Evolutionary conservation across 2,888 invertebrate genomes (phyloP).

Genomic region (Drosophila rellima): DNA sequence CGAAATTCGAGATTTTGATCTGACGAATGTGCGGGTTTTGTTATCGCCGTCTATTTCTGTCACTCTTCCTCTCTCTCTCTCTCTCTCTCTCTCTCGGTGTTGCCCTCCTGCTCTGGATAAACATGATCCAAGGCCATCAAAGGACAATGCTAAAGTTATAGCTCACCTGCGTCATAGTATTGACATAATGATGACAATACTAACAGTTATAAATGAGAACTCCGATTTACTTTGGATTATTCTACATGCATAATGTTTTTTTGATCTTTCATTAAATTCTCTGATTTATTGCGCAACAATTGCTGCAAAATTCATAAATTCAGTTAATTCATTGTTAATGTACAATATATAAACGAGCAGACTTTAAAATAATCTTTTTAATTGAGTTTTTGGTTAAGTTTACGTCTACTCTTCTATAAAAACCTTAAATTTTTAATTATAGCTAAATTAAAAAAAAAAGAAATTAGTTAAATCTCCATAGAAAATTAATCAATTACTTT

Average conservation of each 20-base stretch:
- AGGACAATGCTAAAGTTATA: conserved; percentile 34
- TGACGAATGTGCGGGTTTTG: conserved; percentile 28
- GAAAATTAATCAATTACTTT: too few species aligned
- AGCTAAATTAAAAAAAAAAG: too few species aligned
- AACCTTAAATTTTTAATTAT: too few species aligned
- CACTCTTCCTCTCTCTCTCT: too few species aligned
- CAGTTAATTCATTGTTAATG: background rate
- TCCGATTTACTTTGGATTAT: background rate
- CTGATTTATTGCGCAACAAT: background rate
- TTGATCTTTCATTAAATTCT: background rate
- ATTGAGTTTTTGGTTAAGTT: too few species aligned
- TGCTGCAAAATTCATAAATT: background rate
- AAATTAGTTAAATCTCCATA: too few species aligned
- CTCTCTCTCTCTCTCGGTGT: background rate
- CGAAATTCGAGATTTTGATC: conserved; percentile 27
- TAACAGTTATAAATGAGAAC: background rate
- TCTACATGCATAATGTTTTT: background rate
- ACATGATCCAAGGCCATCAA: conserved; percentile 37
- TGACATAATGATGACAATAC: conserved; percentile 36
- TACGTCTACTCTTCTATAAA: too few species aligned
- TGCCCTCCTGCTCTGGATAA: background rate
- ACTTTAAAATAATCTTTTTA: too few species aligned
- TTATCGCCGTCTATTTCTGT: background rate
- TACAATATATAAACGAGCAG: too few species aligned
- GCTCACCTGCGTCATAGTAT: conserved; percentile 31